phyloP scores from a whole-genome alignment of 2,113 vertebrate genomes.

The Australoheros scitulus region DNA sequence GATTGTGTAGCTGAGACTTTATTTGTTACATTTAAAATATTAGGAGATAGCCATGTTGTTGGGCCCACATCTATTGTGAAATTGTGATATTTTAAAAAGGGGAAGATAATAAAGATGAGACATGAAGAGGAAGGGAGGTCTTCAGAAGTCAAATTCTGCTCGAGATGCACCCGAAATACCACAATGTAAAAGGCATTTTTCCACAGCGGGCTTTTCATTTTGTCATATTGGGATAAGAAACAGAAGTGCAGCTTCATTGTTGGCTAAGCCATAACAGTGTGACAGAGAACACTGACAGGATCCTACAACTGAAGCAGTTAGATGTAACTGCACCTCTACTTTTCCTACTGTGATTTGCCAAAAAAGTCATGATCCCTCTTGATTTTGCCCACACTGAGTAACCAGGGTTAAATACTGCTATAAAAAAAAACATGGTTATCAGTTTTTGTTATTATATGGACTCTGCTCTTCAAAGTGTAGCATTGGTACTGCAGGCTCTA shows the following conservation, averaged over 20 bases:
- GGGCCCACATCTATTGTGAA: not conserved
- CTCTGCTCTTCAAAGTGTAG: conserved; percentile 38
- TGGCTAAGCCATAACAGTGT: not conserved
- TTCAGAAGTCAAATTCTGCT: not conserved
- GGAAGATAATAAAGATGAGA: not conserved
- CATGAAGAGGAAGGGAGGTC: not conserved
- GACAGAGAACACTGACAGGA: not conserved
- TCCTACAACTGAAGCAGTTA: not conserved
- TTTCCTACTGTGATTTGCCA: not conserved
- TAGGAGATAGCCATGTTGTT: not conserved
- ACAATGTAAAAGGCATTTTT: not conserved
- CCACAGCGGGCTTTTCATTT: not conserved
- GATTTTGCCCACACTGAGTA: too few relatives aligned
- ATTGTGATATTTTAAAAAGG: not conserved
- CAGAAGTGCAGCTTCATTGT: not conserved
- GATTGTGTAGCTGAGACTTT: not conserved
- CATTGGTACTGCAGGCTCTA: conserved; percentile 38
- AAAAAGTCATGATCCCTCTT: not conserved
- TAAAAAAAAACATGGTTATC: not conserved
- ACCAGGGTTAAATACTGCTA: too few relatives aligned
- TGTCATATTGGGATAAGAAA: not conserved
- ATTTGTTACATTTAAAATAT: not conserved
- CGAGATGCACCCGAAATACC: not conserved
- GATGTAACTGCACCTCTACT: too few relatives aligned
- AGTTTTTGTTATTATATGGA: not conserved